These are phyloP conservation scores for Malacosoma neustria DNA, from an alignment of 2,888 invertebrate genomes.

Conservation along the genomic window DNA sequence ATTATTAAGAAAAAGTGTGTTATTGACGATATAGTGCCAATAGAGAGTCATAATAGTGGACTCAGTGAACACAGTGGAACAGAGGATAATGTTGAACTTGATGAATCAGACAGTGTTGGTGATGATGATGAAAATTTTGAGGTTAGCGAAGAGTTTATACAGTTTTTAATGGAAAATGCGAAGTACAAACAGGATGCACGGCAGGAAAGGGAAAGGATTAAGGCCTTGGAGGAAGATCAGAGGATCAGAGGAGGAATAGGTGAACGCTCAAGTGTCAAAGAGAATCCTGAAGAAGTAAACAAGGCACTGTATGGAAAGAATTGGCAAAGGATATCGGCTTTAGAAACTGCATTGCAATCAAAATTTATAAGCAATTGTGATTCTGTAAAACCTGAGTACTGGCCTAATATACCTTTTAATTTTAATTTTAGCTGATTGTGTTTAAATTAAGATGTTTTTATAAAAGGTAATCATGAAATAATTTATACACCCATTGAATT, in stretches of 20 bases:
- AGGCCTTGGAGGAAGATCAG: conserved; percentile 19
- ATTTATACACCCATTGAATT: too few relatives aligned
- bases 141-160: conserved; percentile 77
- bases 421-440: conserved; percentile 32
- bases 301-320: conserved; percentile 77
- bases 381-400: conserved; percentile 75
- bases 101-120: conserved; percentile 26
- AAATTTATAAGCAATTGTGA: conserved; percentile 78
- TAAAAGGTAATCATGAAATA: too few relatives aligned
- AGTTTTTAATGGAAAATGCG: conserved; percentile 76
- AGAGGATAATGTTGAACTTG: conserved; percentile 20
- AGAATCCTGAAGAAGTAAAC: conserved; percentile 45
- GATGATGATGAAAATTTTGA: conserved; percentile 46
- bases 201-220: conserved; percentile 35
- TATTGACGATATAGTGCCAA: conserved; percentile 3
- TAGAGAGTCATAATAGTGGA: background rate
- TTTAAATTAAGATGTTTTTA: too few relatives aligned
- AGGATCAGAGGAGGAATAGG: conserved; percentile 18
- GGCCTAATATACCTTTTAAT: conserved; percentile 83
- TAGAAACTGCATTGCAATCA: conserved; percentile 82
- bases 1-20: conserved; percentile 50
- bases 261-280: conserved; percentile 23
- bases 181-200: conserved; percentile 62
- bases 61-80: conserved; percentile 18
- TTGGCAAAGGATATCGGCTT: conserved; percentile 79